A percentile compares a stretch with the other conserved stretches of the same genome.
Evolutionary conservation across 2,888 invertebrate species (phyloP).

Genomic region (Stictocephala bisonia): DNA sequence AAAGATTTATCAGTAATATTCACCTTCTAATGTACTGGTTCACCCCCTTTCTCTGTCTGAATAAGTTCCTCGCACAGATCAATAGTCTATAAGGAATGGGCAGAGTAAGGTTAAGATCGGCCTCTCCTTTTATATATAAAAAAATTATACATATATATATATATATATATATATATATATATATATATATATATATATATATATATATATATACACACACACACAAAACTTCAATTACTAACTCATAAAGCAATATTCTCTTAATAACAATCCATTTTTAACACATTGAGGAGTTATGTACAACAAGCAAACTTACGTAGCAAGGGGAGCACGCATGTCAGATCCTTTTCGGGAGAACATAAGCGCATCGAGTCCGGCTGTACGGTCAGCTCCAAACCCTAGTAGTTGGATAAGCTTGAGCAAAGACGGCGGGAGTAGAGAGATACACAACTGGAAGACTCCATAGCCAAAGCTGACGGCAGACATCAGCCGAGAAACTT

Average conservation of each 20-base stretch:
- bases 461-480: conserved; percentile 79
- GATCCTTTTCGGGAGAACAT: conserved; percentile 71
- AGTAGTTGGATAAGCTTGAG: conserved; percentile 72
- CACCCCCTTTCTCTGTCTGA: no score
- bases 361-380: conserved; percentile 70
- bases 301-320: conserved; percentile 67
- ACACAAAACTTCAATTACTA: conserved; percentile 3
- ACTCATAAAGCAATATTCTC: no score
- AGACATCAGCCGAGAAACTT: conserved; percentile 72
- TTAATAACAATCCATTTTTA: no score
- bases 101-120: no score
- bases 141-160: no score
- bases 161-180: no score
- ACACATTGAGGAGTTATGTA: no score
- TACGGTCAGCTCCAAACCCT: conserved; percentile 74
- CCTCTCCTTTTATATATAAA: no score
- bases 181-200: conserved; percentile 60
- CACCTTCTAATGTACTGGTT: no score
- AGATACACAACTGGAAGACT: conserved; percentile 74
- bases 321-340: conserved; percentile 76
- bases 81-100: no score
- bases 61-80: no score
- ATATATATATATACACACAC: conserved; percentile 12
- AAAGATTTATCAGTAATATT: no score
- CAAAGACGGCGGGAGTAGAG: conserved; percentile 74